A percentile compares a stretch with the other conserved stretches of the same genome.
These are phyloP conservation scores for Sphaeramia orbicularis DNA, from an alignment of 2,797 vertebrate species.

Conservation along the genomic window DNA sequence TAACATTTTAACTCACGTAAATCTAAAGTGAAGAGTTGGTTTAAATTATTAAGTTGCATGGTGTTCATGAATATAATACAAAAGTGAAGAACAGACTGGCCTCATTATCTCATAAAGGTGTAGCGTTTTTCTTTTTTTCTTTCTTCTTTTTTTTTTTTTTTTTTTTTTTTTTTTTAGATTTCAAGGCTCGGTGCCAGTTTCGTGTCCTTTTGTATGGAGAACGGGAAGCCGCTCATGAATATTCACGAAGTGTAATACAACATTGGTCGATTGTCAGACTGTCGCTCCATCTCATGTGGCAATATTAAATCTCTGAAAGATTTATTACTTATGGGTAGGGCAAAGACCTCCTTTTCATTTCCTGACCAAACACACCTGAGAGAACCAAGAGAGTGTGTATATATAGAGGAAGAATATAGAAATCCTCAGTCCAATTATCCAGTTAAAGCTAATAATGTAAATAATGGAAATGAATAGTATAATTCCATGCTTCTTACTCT, in stretches of 20 bases:
- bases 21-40: conserved; percentile 49
- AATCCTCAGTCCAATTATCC: conserved; percentile 47
- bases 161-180: conserved; percentile 39
- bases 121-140: neutral
- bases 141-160: conserved; percentile 12
- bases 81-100: conserved; percentile 25
- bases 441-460: conserved; percentile 21
- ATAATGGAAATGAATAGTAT: conserved; percentile 37
- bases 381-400: conserved; percentile 26
- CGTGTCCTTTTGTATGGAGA: conserved; percentile 58
- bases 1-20: conserved; percentile 58
- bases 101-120: conserved; percentile 35
- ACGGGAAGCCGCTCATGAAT: conserved; percentile 74
- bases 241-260: conserved; percentile 81
- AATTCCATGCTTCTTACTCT: conserved; percentile 17
- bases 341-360: conserved; percentile 77
- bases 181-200: conserved; percentile 21
- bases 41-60: conserved; percentile 73
- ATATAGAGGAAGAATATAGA: conserved; percentile 15
- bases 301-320: conserved; percentile 85
- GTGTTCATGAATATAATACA: conserved; percentile 46
- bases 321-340: conserved; percentile 76
- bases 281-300: conserved; percentile 76
- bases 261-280: conserved; percentile 79
- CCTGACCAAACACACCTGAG: conserved; percentile 73